Evolutionary conservation across 2,888 invertebrate species (phyloP).

Genomic region (Coremacera marginata): DNA sequence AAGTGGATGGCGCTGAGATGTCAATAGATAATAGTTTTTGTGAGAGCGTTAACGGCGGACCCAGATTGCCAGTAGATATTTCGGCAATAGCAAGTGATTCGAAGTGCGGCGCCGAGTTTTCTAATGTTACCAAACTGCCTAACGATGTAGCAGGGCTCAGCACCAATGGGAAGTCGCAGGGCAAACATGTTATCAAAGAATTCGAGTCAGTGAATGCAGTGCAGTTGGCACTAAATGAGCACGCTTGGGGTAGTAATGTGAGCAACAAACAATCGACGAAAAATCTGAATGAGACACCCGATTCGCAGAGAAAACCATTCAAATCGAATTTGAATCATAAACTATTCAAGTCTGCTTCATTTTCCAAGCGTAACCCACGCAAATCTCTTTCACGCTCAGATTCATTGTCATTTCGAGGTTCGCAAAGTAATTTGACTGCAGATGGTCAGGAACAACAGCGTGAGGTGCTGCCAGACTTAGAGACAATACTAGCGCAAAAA

Average conservation of each 20-base stretch:
- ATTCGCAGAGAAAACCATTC: conserved; percentile 36
- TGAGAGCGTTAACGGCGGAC: conserved; percentile 51
- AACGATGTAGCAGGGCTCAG: conserved; percentile 41
- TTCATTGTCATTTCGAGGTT: conserved; percentile 28
- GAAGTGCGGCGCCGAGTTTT: conserved; percentile 43
- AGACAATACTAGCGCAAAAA: conserved; percentile 66
- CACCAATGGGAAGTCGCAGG: conserved; percentile 49
- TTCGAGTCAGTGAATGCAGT: conserved; percentile 59
- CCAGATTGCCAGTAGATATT: conserved; percentile 59
- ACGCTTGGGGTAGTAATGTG: conserved; percentile 70
- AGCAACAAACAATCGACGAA: conserved; percentile 54
- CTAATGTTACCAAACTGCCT: conserved; percentile 54
- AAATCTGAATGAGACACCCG: conserved; percentile 53
- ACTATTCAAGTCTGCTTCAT: conserved; percentile 76
- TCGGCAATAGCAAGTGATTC: conserved; percentile 34
- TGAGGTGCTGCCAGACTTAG: conserved; percentile 64
- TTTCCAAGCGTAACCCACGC: conserved; percentile 82
- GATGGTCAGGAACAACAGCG: conserved; percentile 16
- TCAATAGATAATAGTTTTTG: conserved; percentile 37
- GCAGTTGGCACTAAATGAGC: conserved; percentile 62
- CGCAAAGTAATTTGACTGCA: conserved; percentile 27
- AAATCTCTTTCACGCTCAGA: conserved; percentile 72
- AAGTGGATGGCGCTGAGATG: conserved; percentile 49
- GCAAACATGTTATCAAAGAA: conserved; percentile 56
- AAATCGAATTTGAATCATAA: conserved; percentile 72